A percentile compares a stretch with the other conserved stretches of the same genome.
phyloP scores from a whole-genome alignment of 2,888 invertebrate species.

The Boloria euphrosyne region DNA sequence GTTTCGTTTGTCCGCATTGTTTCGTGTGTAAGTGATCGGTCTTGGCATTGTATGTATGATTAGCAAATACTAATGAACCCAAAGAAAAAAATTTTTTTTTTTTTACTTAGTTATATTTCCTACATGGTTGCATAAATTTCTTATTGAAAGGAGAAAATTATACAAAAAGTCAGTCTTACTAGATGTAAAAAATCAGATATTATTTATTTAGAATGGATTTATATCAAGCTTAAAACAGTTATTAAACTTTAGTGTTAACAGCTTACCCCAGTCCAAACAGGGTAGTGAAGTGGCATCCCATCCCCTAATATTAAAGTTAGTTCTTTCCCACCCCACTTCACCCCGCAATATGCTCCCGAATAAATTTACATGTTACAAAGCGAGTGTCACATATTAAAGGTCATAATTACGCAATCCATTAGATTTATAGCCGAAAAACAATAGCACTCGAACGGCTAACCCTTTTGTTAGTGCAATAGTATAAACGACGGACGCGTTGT shows the following conservation, averaged over 20 bases:
- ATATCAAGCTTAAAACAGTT: conserved; percentile 35
- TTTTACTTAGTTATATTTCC: too few relatives aligned
- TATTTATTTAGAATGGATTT: background rate
- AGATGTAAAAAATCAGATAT: too few relatives aligned
- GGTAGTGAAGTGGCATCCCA: conserved; percentile 68
- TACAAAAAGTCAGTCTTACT: too few relatives aligned
- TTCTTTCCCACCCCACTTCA: conserved; percentile 74
- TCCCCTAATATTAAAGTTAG: conserved; percentile 60
- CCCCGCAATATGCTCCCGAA: conserved; percentile 53
- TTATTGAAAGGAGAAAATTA: too few relatives aligned
- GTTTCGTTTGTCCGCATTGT: conserved; percentile 51
- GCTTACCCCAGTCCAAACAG: conserved; percentile 47
- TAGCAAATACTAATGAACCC: conserved; percentile 14
- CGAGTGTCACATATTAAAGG: conserved; percentile 78
- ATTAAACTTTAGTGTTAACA: conserved; percentile 43
- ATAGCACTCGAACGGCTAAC: conserved; percentile 63
- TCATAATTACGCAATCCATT: conserved; percentile 74
- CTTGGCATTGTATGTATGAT: conserved; percentile 30
- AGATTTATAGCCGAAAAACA: conserved; percentile 80
- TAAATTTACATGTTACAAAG: conserved; percentile 78
- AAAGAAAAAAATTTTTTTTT: background rate
- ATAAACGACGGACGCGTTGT: conserved; percentile 60
- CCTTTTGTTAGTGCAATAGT: conserved; percentile 63
- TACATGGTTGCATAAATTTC: too few relatives aligned
- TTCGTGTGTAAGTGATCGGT: conserved; percentile 61